These are phyloP conservation scores for Rapana venosa DNA, from an alignment of 2,888 invertebrate species.

Conservation along the genomic window DNA sequence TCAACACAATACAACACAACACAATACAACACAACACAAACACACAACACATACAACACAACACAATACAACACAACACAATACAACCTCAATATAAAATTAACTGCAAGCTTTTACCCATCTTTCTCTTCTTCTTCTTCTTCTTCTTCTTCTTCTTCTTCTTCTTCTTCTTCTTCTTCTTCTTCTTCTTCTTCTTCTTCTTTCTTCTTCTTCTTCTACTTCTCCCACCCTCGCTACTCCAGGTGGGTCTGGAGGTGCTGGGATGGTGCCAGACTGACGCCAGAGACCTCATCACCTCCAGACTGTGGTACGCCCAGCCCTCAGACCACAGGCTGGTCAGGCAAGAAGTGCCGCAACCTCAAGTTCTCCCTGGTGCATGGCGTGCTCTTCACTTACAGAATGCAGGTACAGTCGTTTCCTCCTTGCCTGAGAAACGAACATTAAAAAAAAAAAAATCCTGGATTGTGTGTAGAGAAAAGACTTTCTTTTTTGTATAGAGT, in stretches of 20 bases:
- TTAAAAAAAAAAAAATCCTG: neutral
- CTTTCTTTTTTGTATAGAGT: neutral
- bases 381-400: conserved; percentile 91
- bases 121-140: no score
- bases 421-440: neutral
- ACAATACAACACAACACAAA: no score
- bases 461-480: neutral
- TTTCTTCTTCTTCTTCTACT: no score
- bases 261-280: conserved; percentile 92
- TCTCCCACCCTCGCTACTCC: conserved; percentile 22
- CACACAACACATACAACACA: no score
- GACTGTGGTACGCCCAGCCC: conserved; percentile 89
- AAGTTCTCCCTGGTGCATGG: conserved; percentile 90
- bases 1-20: neutral
- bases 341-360: conserved; percentile 68
- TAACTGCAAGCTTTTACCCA: no score
- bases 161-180: no score
- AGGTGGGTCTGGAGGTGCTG: conserved; percentile 93
- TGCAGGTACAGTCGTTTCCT: conserved; percentile 83
- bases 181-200: no score
- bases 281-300: conserved; percentile 93
- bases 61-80: no score
- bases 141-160: no score
- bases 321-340: conserved; percentile 88
- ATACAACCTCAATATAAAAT: no score